Evolutionary conservation across 2,888 invertebrate species (phyloP).

Genomic region (Cremastobaeus sp.): DNA sequence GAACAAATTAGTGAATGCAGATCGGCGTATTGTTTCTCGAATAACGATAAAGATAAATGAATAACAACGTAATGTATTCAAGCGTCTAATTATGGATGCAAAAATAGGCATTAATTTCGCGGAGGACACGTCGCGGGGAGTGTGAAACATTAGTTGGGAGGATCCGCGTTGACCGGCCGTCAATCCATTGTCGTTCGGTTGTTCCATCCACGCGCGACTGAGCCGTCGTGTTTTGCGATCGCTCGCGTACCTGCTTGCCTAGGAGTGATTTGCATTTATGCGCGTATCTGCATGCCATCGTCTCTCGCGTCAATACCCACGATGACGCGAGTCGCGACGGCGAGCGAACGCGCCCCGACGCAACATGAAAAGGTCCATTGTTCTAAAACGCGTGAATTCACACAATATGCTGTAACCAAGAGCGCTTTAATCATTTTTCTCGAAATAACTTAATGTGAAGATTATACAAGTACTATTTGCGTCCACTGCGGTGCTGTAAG

Average conservation of each 20-base stretch:
- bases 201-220: constrained; percentile 50
- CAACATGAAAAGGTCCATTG: constrained; percentile 40
- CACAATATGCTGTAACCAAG: constrained; percentile 11
- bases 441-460: constrained; percentile 37
- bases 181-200: constrained; percentile 43
- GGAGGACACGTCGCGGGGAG: constrained; percentile 6
- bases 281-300: constrained; percentile 44
- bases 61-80: constrained; percentile 27
- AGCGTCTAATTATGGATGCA: constrained; percentile 33
- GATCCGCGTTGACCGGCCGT: constrained; percentile 41
- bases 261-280: constrained; percentile 58
- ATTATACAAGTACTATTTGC: constrained; percentile 33
- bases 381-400: constrained; percentile 16
- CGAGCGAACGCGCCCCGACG: constrained; percentile 14
- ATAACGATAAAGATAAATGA: constrained; percentile 35
- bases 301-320: constrained; percentile 39
- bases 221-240: constrained; percentile 51
- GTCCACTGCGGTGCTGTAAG: constrained; percentile 1
- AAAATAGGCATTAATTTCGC: constrained; percentile 41
- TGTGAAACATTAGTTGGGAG: constrained; percentile 48
- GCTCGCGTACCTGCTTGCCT: constrained; percentile 43
- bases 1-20: constrained; percentile 23
- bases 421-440: constrained; percentile 30
- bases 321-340: constrained; percentile 17
- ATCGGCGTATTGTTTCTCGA: constrained; percentile 32